phyloP scores from a whole-genome alignment of 2,888 invertebrate species.

The Drosophila mulleri region DNA sequence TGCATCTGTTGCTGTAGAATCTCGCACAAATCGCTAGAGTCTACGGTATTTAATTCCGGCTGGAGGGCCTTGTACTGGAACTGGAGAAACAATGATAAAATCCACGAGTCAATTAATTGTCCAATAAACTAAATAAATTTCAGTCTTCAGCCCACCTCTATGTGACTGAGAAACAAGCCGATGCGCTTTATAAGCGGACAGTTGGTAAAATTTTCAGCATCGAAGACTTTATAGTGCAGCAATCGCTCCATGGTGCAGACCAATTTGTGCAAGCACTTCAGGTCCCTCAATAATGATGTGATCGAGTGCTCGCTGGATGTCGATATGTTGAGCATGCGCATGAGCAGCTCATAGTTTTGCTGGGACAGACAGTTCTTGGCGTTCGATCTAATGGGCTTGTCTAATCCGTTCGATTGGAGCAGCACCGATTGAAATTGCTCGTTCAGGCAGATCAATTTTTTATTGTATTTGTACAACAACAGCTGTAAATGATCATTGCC shows the following conservation, averaged over 20 bases:
- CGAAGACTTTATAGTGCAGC: slow-evolving; percentile 76
- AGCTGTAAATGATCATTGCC: slow-evolving; percentile 34
- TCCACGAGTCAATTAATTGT: neutral
- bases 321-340: slow-evolving; percentile 77
- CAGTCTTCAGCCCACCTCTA: slow-evolving; percentile 67
- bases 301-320: slow-evolving; percentile 58
- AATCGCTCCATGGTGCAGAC: slow-evolving; percentile 70
- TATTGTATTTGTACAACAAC: slow-evolving; percentile 78
- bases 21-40: slow-evolving; percentile 67
- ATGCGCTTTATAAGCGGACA: slow-evolving; percentile 83
- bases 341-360: slow-evolving; percentile 79
- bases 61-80: slow-evolving; percentile 75
- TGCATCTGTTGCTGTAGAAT: slow-evolving; percentile 66
- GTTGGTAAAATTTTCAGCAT: slow-evolving; percentile 50
- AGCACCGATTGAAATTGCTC: slow-evolving; percentile 42
- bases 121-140: neutral
- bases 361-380: slow-evolving; percentile 78
- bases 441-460: slow-evolving; percentile 72
- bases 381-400: neutral
- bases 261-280: slow-evolving; percentile 69
- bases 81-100: slow-evolving; percentile 48
- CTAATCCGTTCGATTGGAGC: neutral
- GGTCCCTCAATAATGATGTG: slow-evolving; percentile 65
- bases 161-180: slow-evolving; percentile 80
- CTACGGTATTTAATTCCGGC: slow-evolving; percentile 37